These are phyloP conservation scores for Spinibarbus caldwelli DNA, from an alignment of 2,797 vertebrate species.

Conservation along the genomic window DNA sequence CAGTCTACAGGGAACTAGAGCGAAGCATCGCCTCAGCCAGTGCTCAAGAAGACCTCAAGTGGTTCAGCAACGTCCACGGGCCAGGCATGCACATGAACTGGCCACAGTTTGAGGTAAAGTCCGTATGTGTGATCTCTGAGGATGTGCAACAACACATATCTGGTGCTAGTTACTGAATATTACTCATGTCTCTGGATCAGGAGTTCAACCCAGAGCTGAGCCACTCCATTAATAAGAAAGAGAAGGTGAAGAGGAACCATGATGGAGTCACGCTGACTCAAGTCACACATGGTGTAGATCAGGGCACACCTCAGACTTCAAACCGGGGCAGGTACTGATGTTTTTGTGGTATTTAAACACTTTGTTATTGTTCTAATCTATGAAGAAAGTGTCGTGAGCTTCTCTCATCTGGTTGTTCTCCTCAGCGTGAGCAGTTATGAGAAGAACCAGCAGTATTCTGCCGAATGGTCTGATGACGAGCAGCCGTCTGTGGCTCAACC, in stretches of 20 bases:
- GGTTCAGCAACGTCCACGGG: constrained; percentile 88
- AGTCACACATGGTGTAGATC: constrained; percentile 72
- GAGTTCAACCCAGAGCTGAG: constrained; percentile 92
- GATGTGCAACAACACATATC: background rate
- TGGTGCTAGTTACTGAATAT: background rate
- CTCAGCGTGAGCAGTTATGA: constrained; percentile 92
- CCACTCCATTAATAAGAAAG: constrained; percentile 86
- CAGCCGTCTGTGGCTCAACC: constrained; percentile 82
- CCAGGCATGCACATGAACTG: constrained; percentile 98
- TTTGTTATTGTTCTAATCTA: background rate
- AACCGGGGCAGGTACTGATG: constrained; percentile 86
- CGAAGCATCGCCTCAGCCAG: constrained; percentile 86
- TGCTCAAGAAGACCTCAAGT: constrained; percentile 91
- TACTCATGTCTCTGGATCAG: constrained; percentile 67
- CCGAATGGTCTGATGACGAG: constrained; percentile 94
- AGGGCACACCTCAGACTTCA: constrained; percentile 72
- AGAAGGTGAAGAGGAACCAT: constrained; percentile 85
- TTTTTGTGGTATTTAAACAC: background rate
- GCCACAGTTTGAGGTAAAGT: constrained; percentile 93
- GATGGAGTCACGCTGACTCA: constrained; percentile 84
- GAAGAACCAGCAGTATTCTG: constrained; percentile 84
- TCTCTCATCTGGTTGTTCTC: background rate
- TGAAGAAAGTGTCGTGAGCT: background rate
- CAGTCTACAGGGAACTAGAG: constrained; percentile 91
- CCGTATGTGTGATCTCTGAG: background rate